Percentiles rank a stretch among this genome's conserved stretches.
Evolutionary conservation across 1,140 invertebrate species (phyloP).

Genomic region (Alviniconcha marisindica): DNA sequence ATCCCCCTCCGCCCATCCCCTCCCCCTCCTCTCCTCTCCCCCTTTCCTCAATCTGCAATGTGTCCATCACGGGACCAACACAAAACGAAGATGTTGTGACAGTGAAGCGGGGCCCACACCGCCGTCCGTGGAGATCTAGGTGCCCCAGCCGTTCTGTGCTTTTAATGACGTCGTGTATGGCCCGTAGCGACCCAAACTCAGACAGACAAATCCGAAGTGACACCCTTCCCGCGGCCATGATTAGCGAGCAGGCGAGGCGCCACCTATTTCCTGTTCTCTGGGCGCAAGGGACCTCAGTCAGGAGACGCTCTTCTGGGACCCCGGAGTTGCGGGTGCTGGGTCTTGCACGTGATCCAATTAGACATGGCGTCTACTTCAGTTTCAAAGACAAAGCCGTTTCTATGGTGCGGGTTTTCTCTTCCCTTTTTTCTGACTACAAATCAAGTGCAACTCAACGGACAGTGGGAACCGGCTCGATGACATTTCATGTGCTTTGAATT

Average conservation of each 20-base stretch:
- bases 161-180: background rate
- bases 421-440: too few species aligned
- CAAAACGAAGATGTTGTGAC: too few species aligned
- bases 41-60: background rate
- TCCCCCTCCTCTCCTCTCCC: background rate
- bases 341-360: constrained; percentile 8
- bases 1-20: background rate
- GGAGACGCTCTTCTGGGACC: background rate
- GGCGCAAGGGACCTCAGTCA: background rate
- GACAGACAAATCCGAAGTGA: constrained; percentile 24
- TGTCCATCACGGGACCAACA: too few species aligned
- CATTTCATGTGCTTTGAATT: too few species aligned
- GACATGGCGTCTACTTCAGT: background rate
- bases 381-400: background rate
- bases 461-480: too few species aligned
- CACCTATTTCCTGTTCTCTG: constrained; percentile 20
- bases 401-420: background rate
- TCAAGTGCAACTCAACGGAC: too few species aligned
- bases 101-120: too few species aligned
- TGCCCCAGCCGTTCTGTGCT: too few species aligned
- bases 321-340: background rate
- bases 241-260: constrained; percentile 23
- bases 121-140: too few species aligned
- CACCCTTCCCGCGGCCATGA: constrained; percentile 29
- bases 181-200: background rate